Percentiles rank a stretch among this genome's conserved stretches.
Evolutionary conservation across 2,113 vertebrate genomes (phyloP).

Genomic region (Ginglymostoma cirratum): DNA sequence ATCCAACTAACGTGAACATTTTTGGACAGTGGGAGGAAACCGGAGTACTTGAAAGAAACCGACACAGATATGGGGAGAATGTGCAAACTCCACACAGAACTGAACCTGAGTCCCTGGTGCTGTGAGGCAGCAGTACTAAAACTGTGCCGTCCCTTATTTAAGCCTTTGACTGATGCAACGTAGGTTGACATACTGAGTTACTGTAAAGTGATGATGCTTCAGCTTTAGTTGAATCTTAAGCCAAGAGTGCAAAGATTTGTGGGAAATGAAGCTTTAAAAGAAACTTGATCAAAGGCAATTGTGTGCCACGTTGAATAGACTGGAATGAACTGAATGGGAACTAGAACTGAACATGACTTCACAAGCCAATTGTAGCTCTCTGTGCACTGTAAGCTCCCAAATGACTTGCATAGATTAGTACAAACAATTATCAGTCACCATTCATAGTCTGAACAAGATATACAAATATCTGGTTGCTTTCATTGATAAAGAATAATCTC

Average conservation of each 20-base stretch:
- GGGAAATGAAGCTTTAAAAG: not conserved
- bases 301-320: not conserved
- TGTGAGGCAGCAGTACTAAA: no score
- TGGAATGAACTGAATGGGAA: not conserved
- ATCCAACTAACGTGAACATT: no score
- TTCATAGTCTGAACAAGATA: not conserved
- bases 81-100: no score
- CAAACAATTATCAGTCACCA: not conserved
- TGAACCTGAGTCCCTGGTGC: no score
- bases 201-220: not conserved
- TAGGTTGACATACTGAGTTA: not conserved
- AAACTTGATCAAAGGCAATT: slow-evolving; percentile 18
- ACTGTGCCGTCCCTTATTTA: not conserved
- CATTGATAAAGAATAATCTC: not conserved
- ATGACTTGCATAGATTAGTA: not conserved
- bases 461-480: not conserved
- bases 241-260: not conserved
- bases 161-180: not conserved
- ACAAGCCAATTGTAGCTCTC: not conserved
- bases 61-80: no score
- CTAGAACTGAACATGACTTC: not conserved
- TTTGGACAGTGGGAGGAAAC: no score
- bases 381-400: not conserved
- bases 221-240: slow-evolving; percentile 2
- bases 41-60: no score